Conservation (phyloP, 2,888 invertebrate species). For the Drosophila maculinotata region DNA sequence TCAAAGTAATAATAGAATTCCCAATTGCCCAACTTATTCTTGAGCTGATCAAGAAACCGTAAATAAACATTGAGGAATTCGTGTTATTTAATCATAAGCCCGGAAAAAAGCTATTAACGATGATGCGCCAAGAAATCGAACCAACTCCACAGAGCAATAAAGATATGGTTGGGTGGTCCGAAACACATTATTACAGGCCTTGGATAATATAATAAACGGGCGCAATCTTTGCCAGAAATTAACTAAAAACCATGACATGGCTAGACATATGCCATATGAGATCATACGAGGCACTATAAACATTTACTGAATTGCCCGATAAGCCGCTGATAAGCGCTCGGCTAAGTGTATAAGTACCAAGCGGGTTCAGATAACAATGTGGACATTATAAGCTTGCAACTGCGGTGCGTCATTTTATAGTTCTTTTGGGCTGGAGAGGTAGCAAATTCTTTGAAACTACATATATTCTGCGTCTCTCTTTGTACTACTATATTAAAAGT, state of each 20-base stretch:
- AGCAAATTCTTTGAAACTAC: neutral
- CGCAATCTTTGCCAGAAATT: slow-evolving; percentile 38
- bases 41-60: neutral
- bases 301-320: slow-evolving; percentile 41
- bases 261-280: slow-evolving; percentile 43
- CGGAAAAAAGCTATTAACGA: slow-evolving; percentile 12
- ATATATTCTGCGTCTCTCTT: neutral
- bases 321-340: slow-evolving; percentile 45
- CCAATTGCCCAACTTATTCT: neutral
- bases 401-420: slow-evolving; percentile 2
- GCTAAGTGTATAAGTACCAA: slow-evolving; percentile 27
- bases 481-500: too few relatives aligned
- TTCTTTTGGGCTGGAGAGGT: neutral
- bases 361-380: slow-evolving; percentile 43
- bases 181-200: slow-evolving; percentile 13
- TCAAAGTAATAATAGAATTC: too few relatives aligned
- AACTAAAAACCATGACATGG: slow-evolving; percentile 61
- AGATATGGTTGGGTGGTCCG: slow-evolving; percentile 16
- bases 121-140: slow-evolving; percentile 31
- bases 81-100: neutral
- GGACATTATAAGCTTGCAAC: slow-evolving; percentile 10
- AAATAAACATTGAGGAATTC: neutral
- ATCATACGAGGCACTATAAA: slow-evolving; percentile 49
- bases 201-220: slow-evolving; percentile 41
- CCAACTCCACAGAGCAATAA: slow-evolving; percentile 12